phyloP scores from a whole-genome alignment of 2,888 invertebrate genomes.

The Drosophila anomelani region DNA sequence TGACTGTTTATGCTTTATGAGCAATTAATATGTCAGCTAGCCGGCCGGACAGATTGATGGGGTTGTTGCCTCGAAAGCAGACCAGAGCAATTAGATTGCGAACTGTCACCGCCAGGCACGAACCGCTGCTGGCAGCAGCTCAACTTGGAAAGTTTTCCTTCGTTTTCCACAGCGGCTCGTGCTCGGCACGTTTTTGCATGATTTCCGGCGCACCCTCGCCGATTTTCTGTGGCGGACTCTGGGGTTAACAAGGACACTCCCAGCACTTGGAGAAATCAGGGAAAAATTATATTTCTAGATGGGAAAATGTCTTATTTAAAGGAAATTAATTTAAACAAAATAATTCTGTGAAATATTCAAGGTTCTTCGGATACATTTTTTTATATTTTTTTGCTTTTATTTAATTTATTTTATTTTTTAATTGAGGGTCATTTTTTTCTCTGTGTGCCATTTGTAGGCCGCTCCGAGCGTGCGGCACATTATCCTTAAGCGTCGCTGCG shows the following conservation, averaged over 20 bases:
- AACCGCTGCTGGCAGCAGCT: slow-evolving; percentile 12
- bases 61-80: slow-evolving; percentile 48
- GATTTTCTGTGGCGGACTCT: neutral
- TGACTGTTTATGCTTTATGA: slow-evolving; percentile 53
- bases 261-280: neutral
- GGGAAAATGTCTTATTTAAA: neutral
- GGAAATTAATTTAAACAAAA: no score
- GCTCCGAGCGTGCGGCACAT: slow-evolving; percentile 67
- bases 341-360: neutral
- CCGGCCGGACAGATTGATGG: slow-evolving; percentile 39
- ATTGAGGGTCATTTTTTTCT: neutral
- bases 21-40: slow-evolving; percentile 64
- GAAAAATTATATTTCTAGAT: neutral
- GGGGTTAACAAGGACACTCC: slow-evolving; percentile 46
- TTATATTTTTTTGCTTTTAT: rapidly evolving
- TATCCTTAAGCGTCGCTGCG: slow-evolving; percentile 76
- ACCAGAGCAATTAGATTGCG: slow-evolving; percentile 51
- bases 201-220: slow-evolving; percentile 56
- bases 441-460: slow-evolving; percentile 37
- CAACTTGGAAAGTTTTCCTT: slow-evolving; percentile 47
- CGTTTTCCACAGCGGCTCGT: slow-evolving; percentile 60
- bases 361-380: neutral
- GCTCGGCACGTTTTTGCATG: slow-evolving; percentile 75
- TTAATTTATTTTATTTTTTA: neutral
- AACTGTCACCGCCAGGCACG: slow-evolving; percentile 64